Evolutionary conservation across 1,140 invertebrate species (phyloP), one percentile per base, ranked within the genome.

Genomic region (fruit fly (Drosophila melanogaster)): DNA sequence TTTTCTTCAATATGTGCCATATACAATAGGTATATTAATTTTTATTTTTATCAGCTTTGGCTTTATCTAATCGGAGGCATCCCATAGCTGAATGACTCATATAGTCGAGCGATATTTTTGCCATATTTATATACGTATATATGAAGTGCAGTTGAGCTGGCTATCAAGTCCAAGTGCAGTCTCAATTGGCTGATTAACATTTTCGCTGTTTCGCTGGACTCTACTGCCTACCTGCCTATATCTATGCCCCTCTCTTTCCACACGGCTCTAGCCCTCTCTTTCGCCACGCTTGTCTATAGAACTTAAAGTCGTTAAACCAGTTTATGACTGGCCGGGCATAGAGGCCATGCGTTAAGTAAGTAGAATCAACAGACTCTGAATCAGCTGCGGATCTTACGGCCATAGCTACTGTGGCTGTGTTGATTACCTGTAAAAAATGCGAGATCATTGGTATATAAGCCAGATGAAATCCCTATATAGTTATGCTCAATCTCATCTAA

Each of bases 231-330:
- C 61, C 65, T 69, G 65, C 5, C 35, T 49, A 47, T 38, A n/a
- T 50, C 50, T 73, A 35, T 30, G 33, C 55, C 43, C 35, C 41
- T 38, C 37, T 17, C 38, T 57, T 35, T 37, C 33, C 38, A 24
- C 46, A 11, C 46, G n/a, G 26, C 26, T 30, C n/a, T 5, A 11
- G 10, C 11, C 26, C 19, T 17, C 58, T 35, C 14, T 19, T 35
- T 40, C 47, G 4, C 15, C 51, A 17, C 40, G 35, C 7, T 17
- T 56, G 58, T 54, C 41, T 44, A 26, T 77, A 81, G 79, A 75
- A 86, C 73, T 57, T 62, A 51, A 77, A 85, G 81, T 86, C 73
- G 81, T 62, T 85, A 85, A 86, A 85, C 81, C 81, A 85, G 81
- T 85, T 85, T 86, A 79, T 66, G 81, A 86, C 81, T 80, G 67